phyloP scores from a whole-genome alignment of 2,113 vertebrate species.

The Eubucco bourcierii region DNA sequence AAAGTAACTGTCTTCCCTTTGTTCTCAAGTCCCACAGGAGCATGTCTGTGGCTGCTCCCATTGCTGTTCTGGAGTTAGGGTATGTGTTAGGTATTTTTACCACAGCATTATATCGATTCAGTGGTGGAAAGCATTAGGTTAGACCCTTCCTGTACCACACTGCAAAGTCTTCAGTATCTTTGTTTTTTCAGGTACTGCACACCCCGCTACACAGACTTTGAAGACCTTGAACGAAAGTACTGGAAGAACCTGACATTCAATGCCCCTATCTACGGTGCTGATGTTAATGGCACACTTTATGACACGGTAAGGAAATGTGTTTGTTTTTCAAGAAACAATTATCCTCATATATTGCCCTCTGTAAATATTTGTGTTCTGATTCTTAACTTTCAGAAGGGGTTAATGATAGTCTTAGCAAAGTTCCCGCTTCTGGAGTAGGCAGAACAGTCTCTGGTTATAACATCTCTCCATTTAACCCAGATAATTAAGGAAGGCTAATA shows the following conservation, averaged over 20 bases:
- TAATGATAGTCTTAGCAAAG: not conserved
- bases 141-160: not conserved
- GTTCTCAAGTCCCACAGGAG: not conserved
- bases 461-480: not conserved
- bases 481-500: not conserved
- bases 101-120: not conserved
- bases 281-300: slow-evolving; percentile 92
- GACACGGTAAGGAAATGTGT: slow-evolving; percentile 79
- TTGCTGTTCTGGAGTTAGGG: not conserved
- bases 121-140: accelerated
- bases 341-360: not conserved
- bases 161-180: not conserved
- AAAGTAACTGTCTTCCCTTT: not conserved
- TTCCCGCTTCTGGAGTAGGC: not conserved
- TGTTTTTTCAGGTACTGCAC: slow-evolving; percentile 83
- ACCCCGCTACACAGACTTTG: slow-evolving; percentile 88
- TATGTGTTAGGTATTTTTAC: not conserved
- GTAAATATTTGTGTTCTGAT: not conserved
- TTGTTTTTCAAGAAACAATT: not conserved
- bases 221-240: slow-evolving; percentile 95
- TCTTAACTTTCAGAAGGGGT: not conserved
- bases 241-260: slow-evolving; percentile 98
- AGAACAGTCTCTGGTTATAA: not conserved
- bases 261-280: slow-evolving; percentile 93
- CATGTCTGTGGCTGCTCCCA: not conserved